These are phyloP conservation scores for Diabrotica undecimpunctata DNA, from an alignment of 1,140 invertebrate genomes.

Conservation along the genomic window DNA sequence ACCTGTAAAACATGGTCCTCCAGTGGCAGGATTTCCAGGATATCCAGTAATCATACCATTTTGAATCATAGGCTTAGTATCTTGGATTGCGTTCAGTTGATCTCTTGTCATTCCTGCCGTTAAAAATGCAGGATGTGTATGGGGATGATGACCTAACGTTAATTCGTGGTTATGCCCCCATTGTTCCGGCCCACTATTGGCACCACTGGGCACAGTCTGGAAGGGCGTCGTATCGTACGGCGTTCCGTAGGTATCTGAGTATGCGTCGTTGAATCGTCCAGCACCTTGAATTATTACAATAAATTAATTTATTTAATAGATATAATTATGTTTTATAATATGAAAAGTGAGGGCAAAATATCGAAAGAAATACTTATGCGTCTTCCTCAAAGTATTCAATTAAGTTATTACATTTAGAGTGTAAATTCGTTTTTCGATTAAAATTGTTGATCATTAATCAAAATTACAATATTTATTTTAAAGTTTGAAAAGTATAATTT, in stretches of 20 bases:
- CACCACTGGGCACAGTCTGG: conserved; percentile 75
- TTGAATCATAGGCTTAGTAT: conserved; percentile 71
- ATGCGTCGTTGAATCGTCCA: conserved; percentile 66
- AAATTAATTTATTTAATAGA: no score
- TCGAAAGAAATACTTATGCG: no score
- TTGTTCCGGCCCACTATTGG: conserved; percentile 52
- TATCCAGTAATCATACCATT: conserved; percentile 70
- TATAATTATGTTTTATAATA: no score
- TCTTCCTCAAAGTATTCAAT: no score
- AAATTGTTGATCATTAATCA: no score
- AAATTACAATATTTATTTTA: no score
- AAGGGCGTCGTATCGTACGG: conserved; percentile 72
- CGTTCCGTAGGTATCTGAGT: conserved; percentile 56
- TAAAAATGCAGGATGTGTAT: conserved; percentile 60
- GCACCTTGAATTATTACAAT: conserved; percentile 41
- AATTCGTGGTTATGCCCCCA: conserved; percentile 51
- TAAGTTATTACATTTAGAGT: no score
- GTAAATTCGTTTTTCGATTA: no score
- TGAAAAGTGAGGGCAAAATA: no score
- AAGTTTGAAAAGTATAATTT: no score
- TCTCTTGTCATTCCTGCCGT: conserved; percentile 49
- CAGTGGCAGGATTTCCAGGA: conserved; percentile 54
- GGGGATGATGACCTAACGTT: conserved; percentile 45
- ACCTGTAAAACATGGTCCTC: conserved; percentile 74
- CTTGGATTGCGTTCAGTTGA: conserved; percentile 50